phyloP scores from a whole-genome alignment of 2,888 invertebrate genomes.

The Chorisops tibialis region DNA sequence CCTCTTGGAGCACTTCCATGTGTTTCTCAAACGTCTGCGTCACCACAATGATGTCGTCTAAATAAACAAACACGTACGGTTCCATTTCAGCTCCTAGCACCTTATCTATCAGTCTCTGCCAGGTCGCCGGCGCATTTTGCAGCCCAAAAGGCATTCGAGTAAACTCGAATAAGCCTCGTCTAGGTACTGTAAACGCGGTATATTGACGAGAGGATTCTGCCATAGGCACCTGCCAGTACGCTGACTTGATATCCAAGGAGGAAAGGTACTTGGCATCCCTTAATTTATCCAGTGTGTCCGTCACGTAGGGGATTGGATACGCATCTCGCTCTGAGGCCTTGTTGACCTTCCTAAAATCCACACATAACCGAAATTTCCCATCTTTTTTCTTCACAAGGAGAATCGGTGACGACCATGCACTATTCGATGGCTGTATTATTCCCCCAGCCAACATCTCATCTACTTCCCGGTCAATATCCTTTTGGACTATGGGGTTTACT shows the following conservation, averaged over 20 bases:
- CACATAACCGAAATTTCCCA: slow-evolving; percentile 33
- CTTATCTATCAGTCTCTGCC: no score
- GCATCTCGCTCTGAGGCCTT: slow-evolving; percentile 35
- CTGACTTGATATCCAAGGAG: slow-evolving; percentile 37
- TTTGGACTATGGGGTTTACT: no score
- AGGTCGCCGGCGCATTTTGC: no score
- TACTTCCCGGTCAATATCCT: background rate
- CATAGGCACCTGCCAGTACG: slow-evolving; percentile 37
- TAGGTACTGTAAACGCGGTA: no score
- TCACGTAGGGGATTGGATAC: slow-evolving; percentile 37
- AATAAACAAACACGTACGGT: slow-evolving; percentile 34
- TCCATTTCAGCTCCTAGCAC: no score
- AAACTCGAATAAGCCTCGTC: background rate
- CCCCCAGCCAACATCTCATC: slow-evolving; percentile 29
- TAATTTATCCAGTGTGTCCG: slow-evolving; percentile 36
- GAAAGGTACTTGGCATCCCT: slow-evolving; percentile 36
- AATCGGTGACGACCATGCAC: slow-evolving; percentile 37
- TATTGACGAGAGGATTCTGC: no score
- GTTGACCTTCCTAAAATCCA: slow-evolving; percentile 37
- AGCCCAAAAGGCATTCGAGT: slow-evolving; percentile 25
- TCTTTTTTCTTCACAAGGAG: slow-evolving; percentile 35
- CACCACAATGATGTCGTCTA: slow-evolving; percentile 37
- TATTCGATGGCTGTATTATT: slow-evolving; percentile 35
- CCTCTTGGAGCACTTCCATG: slow-evolving; percentile 27
- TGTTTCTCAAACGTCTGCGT: slow-evolving; percentile 36